Conservation (phyloP, 1,140 invertebrate genomes). For the Tachypleus tridentatus region DNA sequence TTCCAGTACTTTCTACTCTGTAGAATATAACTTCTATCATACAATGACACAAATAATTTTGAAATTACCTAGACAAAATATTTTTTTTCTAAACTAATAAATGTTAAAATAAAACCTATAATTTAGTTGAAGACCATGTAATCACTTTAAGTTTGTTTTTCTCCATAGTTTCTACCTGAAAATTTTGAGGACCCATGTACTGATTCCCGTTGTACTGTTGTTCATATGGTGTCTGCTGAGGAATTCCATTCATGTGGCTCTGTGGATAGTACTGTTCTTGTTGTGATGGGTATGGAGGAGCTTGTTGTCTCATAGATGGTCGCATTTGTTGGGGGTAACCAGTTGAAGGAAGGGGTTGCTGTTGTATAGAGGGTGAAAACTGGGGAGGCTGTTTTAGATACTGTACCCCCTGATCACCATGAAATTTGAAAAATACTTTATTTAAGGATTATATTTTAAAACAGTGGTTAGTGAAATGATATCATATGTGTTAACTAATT, state of each 20-base stretch:
- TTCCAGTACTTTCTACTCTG: not conserved
- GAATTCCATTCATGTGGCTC: conserved; percentile 28
- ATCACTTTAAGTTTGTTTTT: not conserved
- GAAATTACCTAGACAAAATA: no score
- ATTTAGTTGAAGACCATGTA: not conserved
- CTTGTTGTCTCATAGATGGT: conserved; percentile 34
- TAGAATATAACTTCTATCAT: no score
- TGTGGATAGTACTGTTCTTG: conserved; percentile 42
- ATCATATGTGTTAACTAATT: no score
- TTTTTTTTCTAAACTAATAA: not conserved
- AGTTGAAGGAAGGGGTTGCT: conserved; percentile 9
- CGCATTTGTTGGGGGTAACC: conserved; percentile 16
- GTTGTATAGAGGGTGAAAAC: conserved; percentile 4
- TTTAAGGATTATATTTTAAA: no score
- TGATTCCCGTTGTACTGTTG: conserved; percentile 18
- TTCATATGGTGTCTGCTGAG: conserved; percentile 28
- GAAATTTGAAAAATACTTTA: no score
- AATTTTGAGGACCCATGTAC: conserved; percentile 20
- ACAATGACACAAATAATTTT: no score
- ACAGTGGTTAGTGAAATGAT: no score
- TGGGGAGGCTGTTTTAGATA: conserved; percentile 3
- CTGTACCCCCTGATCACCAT: no score
- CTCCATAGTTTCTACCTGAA: conserved; percentile 18
- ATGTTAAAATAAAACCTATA: conserved; percentile 1
- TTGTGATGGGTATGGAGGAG: conserved; percentile 42